Conservation (phyloP, 2,888 invertebrate species). For the Margaritifera margaritifera region DNA sequence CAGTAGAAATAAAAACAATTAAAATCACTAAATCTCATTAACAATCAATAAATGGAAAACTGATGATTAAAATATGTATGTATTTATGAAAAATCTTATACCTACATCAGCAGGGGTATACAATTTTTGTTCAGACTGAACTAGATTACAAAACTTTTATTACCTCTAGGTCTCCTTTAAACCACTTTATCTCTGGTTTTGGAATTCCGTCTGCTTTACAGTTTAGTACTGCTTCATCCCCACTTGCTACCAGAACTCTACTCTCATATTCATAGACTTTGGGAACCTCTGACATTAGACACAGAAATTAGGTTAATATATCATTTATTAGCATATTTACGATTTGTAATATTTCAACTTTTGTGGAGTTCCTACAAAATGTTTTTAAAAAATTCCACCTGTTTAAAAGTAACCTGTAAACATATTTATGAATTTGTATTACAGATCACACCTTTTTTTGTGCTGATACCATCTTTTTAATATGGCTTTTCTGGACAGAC, state of each 20-base stretch:
- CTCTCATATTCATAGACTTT: conserved; percentile 55
- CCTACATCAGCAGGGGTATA: too few relatives aligned
- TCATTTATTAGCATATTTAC: not conserved
- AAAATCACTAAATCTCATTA: too few relatives aligned
- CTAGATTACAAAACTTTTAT: not conserved
- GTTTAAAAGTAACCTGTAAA: not conserved
- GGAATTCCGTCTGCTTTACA: conserved; percentile 74
- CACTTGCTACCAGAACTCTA: conserved; percentile 65
- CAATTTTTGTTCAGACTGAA: too few relatives aligned
- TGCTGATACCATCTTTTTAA: too few relatives aligned
- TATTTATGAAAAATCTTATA: too few relatives aligned
- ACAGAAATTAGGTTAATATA: not conserved
- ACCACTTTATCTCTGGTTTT: conserved; percentile 67
- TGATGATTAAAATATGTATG: too few relatives aligned
- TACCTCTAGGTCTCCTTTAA: conserved; percentile 60
- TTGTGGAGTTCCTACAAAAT: not conserved
- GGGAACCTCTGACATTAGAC: conserved; percentile 58
- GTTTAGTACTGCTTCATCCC: conserved; percentile 62
- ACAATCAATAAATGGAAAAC: too few relatives aligned
- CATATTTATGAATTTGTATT: not conserved
- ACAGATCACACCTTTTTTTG: too few relatives aligned
- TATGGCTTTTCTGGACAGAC: too few relatives aligned
- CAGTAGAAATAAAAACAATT: too few relatives aligned
- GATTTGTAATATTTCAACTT: not conserved
- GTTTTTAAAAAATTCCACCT: not conserved